These are phyloP conservation scores for Sminthurinus aureus DNA, from an alignment of 2,888 invertebrate species.

Conservation along the genomic window DNA sequence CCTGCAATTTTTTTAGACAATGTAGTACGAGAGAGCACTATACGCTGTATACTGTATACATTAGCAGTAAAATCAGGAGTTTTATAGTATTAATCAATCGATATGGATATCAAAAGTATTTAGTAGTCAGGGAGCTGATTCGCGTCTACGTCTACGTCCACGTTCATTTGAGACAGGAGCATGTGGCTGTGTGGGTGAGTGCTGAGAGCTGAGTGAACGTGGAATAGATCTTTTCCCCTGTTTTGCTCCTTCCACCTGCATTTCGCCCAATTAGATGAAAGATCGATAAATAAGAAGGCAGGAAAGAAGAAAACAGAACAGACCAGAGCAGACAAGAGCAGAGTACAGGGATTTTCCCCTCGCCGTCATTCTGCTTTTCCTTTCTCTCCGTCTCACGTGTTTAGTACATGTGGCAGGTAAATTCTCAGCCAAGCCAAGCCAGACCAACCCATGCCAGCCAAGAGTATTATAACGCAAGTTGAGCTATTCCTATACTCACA, in stretches of 20 bases:
- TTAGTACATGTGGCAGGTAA: constrained; percentile 37
- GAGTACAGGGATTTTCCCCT: constrained; percentile 41
- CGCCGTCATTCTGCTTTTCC: background rate
- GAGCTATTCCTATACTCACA: too few relatives aligned
- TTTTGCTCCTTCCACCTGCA: constrained; percentile 54
- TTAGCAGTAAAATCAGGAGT: too few relatives aligned
- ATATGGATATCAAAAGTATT: too few relatives aligned
- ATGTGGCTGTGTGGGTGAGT: too few relatives aligned
- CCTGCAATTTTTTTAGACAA: too few relatives aligned
- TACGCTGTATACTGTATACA: too few relatives aligned
- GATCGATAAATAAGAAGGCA: constrained; percentile 60
- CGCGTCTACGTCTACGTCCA: background rate
- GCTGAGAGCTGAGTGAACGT: constrained; percentile 39
- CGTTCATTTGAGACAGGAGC: too few relatives aligned
- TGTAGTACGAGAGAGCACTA: too few relatives aligned
- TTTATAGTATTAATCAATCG: too few relatives aligned
- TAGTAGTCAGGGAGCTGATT: background rate
- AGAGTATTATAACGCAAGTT: too few relatives aligned
- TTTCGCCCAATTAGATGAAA: constrained; percentile 60
- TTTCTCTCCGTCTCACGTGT: background rate
- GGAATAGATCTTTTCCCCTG: constrained; percentile 42
- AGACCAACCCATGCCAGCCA: too few relatives aligned
- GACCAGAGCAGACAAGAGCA: constrained; percentile 31
- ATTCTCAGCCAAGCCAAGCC: constrained; percentile 18
- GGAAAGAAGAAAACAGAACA: constrained; percentile 27